Evolutionary conservation across 1,140 invertebrate genomes (phyloP), one percentile per base, ranked within the genome.

Genomic region (Tetragnatha versicolor): DNA sequence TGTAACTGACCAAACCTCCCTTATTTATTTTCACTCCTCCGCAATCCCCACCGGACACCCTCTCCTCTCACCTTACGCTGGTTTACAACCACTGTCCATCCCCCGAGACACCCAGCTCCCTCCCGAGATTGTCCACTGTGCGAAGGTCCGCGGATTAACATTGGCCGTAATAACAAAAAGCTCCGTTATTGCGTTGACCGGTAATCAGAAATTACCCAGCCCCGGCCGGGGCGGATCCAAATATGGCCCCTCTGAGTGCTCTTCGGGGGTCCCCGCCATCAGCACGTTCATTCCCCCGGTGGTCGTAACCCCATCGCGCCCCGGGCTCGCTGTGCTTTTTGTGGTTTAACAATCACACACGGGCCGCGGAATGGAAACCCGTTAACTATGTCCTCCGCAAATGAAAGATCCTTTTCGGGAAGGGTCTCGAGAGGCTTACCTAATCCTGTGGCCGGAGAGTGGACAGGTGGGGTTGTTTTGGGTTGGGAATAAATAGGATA

Each of bases 351-450:
- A 73, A 73, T 60, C 69, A 29, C 35, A 53, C 31, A 22, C 14
- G 45, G 27, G 70, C 60, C n/a, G n/a, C 39, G 70, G 49, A 73
- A 73, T 73, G 70, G 55, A 73, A 73, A 73, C 70, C 70, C 70
- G 70, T 73, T 73, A 73, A 73, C 70, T 73, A 73, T 47, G 70
- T 73, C 70, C 63, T 1, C n/a, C 27, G 70, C 33, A 53, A 73
- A 73, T 73, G 70, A 73, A 73, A 73, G 53, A 73, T 61, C 25
- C 70, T 58, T 42, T 31, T 10, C 7, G 25, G 37, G 70, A 61
- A 25, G 49, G 61, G 53, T 73, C 70, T 27, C 55, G 14, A 4
- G 37, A 29, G 70, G 4, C 7, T 73, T 49, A n/a, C 22, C 17
- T 73, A 49, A 60, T 73, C 70, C 39, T 42, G 49, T 31, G 29